These are phyloP conservation scores for Entomyzon cyanotis DNA, from an alignment of 2,113 vertebrate genomes.

Conservation along the genomic window DNA sequence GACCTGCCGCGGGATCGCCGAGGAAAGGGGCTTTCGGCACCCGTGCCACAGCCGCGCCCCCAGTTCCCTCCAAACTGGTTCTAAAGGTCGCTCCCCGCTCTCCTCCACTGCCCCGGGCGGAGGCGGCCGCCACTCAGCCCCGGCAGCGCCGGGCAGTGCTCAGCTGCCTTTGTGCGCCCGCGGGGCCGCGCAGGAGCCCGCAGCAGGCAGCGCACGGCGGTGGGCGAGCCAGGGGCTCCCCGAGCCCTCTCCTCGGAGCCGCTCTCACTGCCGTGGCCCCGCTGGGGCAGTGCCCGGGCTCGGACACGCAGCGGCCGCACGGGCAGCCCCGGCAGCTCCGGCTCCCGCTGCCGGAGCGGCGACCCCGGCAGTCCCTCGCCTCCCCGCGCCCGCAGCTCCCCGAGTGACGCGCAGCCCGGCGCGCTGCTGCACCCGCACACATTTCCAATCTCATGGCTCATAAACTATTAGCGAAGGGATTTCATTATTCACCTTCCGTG, in stretches of 20 bases:
- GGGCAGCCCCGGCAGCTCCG: neutral
- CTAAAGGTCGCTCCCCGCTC: neutral
- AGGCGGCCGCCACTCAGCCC: neutral
- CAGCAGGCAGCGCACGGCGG: neutral
- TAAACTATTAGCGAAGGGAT: slow-evolving; percentile 94
- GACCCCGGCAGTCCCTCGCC: neutral
- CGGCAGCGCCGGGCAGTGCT: neutral
- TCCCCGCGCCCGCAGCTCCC: neutral
- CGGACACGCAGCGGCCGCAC: neutral
- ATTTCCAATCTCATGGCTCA: slow-evolving; percentile 98
- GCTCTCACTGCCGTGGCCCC: neutral
- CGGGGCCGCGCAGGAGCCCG: neutral
- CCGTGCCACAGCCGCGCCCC: neutral
- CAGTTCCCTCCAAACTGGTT: neutral
- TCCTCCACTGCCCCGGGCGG: neutral
- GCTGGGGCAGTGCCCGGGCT: neutral
- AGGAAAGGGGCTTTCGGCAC: neutral
- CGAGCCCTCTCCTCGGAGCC: neutral
- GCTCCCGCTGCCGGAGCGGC: neutral
- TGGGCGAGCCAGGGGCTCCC: neutral
- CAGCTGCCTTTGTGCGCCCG: neutral
- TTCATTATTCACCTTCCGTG: slow-evolving; percentile 84
- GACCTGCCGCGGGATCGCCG: neutral
- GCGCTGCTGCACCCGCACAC: slow-evolving; percentile 73
- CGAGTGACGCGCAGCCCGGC: neutral